These are phyloP conservation scores for Drosophila dunni DNA, from an alignment of 1,140 invertebrate genomes.

Conservation along the genomic window DNA sequence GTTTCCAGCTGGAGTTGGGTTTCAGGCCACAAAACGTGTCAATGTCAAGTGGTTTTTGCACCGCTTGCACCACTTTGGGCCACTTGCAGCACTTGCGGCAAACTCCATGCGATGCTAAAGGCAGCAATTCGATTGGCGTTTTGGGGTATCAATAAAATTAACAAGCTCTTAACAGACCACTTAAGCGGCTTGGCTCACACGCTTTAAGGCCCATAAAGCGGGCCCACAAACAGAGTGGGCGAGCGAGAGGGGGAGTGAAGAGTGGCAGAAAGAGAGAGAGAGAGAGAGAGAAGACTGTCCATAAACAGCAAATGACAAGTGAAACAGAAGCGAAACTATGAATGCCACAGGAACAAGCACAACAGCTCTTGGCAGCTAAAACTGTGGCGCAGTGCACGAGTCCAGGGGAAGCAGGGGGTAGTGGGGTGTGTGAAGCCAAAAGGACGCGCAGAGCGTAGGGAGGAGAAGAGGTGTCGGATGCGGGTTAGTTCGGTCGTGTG, in stretches of 20 bases:
- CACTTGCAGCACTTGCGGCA: constrained; percentile 24
- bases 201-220: constrained; percentile 63
- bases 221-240: not conserved
- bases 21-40: constrained; percentile 38
- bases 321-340: not conserved
- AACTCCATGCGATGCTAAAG: constrained; percentile 8
- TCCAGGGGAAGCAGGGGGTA: not conserved
- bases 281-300: not conserved
- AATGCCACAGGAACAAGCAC: constrained; percentile 21
- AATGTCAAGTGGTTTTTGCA: constrained; percentile 32
- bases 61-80: constrained; percentile 27
- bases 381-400: constrained; percentile 26
- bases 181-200: constrained; percentile 52
- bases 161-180: constrained; percentile 57
- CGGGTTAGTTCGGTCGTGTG: constrained; percentile 4
- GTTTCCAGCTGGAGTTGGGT: not conserved
- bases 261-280: not conserved
- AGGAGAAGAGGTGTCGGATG: not conserved
- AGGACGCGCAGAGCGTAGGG: not conserved
- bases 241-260: not conserved
- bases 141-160: constrained; percentile 60
- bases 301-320: constrained; percentile 26
- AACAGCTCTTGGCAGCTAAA: constrained; percentile 18
- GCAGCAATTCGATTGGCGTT: constrained; percentile 42
- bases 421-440: constrained; percentile 7